Evolutionary conservation across 2,113 vertebrate genomes (phyloP).

Genomic region (Ceyx melanurus): DNA sequence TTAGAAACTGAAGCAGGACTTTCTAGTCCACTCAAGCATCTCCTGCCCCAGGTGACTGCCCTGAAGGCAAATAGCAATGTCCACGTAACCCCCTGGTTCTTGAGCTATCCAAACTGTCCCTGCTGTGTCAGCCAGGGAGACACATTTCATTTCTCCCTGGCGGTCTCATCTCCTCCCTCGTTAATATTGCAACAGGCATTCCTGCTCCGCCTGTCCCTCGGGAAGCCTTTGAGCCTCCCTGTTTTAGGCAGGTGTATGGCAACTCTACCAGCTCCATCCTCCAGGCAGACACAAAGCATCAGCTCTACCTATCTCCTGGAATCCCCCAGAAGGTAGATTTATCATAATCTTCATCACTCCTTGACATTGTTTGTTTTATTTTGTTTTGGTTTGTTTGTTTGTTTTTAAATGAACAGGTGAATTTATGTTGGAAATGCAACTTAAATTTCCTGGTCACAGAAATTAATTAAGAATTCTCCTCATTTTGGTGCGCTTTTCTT

Average conservation of each 20-base stretch:
- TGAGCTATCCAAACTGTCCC: background rate
- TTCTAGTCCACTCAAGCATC: background rate
- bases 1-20: background rate
- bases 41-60: background rate
- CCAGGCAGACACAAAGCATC: background rate
- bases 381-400: background rate
- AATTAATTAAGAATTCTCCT: background rate
- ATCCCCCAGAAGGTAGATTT: background rate
- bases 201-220: background rate
- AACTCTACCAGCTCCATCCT: background rate
- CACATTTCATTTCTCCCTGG: background rate
- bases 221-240: constrained; percentile 26
- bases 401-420: background rate
- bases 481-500: background rate
- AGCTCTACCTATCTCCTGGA: background rate
- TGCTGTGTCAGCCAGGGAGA: background rate
- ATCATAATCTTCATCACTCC: background rate
- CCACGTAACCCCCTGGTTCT: background rate
- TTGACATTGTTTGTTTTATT: background rate
- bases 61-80: background rate
- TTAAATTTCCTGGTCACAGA: background rate
- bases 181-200: background rate
- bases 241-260: background rate
- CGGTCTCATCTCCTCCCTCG: background rate
- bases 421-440: background rate